Conservation (phyloP, 92 coral and sea anemone species). For the Micromussa lordhowensis region DNA sequence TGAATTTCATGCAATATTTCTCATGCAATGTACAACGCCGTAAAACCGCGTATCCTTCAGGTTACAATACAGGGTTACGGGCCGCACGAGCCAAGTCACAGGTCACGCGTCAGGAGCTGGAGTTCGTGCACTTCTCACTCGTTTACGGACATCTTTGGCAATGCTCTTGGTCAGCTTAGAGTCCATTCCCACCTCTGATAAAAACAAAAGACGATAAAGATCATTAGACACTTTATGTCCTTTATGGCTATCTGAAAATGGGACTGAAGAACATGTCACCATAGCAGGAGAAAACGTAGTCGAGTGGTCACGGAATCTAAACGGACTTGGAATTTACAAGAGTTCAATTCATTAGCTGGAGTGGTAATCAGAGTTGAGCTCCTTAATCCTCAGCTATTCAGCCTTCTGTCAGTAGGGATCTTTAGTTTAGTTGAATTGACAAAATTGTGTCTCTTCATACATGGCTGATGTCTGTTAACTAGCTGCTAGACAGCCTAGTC, state of each 20-base stretch:
- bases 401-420: no score
- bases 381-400: neutral
- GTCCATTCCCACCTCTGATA: slow-evolving; percentile 92
- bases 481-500: no score
- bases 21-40: neutral
- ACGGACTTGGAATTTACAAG: neutral
- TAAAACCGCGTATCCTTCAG: neutral
- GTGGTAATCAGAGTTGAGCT: neutral
- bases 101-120: slow-evolving; percentile 47
- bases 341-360: neutral
- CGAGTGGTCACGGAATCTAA: neutral
- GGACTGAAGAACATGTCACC: neutral
- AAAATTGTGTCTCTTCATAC: no score
- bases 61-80: neutral
- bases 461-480: no score
- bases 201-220: neutral
- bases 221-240: neutral
- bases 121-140: slow-evolving; percentile 69
- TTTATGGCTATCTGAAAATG: neutral
- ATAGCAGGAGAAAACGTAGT: neutral
- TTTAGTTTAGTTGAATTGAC: no score
- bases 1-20: neutral
- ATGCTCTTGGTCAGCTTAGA: slow-evolving; percentile 81
- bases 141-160: slow-evolving; percentile 92
- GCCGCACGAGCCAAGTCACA: neutral